Base-by-base conservation (phyloP, 2,888 invertebrate species). In the Agrotis segetum region DNA sequence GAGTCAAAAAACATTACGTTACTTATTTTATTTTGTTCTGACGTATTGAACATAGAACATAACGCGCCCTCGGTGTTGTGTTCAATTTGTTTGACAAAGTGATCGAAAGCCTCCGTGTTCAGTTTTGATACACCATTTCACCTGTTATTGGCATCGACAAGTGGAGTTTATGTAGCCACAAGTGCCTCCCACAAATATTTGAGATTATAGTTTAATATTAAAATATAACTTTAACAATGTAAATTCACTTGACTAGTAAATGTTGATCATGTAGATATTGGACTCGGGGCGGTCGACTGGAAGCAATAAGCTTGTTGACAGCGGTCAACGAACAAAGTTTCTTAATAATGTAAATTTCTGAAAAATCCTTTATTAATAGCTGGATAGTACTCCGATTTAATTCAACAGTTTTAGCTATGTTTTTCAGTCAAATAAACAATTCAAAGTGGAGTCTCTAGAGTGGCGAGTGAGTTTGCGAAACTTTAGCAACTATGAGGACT, bases 31-130 rank as follows among this genome's bases (percentile, higher is more conserved):
- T 60, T 72, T 76, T 55, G 62, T 73, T 65, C 70, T 71, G 71
- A 77, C 34, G 29, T 55, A 72, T 71, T 58, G 69, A 74, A 67
- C 60, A 67, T 70, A 62, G 77, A 77, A 65, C 56, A 60, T 64
- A 74, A 65, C 72, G 19, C 74, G 61, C 71, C 62, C 76, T 71
- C 73, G 49, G 60, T 75, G 79, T 79, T 74, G 40, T 59, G 58
- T 82, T 83, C 77, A 79, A 85, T 84, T 81, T 81, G 62, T 67
- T 71, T 71, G 69, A 83, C 67, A 72, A 74, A 83, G 63, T 77
- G 71, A 76, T 77, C 61, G 55, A 74, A 76, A 84, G 72, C 68
- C 61, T 55, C 59, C 62, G 46, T 44, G 55, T 72, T 72, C 61
- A 16, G 77, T 83, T 81, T 78, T 73, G 63, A 52, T 65, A 67